Evolutionary conservation across 1,140 invertebrate genomes (phyloP).

Genomic region (Chrysoperla carnea): DNA sequence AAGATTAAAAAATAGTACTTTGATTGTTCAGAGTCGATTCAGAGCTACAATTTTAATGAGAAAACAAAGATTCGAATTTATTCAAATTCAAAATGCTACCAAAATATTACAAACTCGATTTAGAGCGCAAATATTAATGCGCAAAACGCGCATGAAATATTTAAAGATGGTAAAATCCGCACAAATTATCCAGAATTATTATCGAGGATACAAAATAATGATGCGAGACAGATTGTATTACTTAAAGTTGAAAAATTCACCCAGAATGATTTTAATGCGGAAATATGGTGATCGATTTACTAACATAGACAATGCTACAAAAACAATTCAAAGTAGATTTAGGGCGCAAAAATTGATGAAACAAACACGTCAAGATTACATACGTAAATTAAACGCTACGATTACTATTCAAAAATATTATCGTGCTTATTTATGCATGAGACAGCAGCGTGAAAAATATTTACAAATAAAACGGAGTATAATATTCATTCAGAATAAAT

Average conservation of each 20-base stretch:
- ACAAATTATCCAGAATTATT: slow-evolving; percentile 13
- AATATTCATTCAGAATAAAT: slow-evolving; percentile 25
- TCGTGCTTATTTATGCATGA: slow-evolving; percentile 7
- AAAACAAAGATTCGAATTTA: slow-evolving; percentile 14
- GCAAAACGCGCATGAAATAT: slow-evolving; percentile 3
- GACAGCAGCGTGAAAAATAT: slow-evolving; percentile 16
- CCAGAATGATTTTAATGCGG: not conserved
- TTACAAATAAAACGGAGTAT: slow-evolving; percentile 14
- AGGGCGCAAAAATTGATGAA: slow-evolving; percentile 10
- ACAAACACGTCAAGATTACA: slow-evolving; percentile 2
- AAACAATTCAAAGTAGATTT: slow-evolving; percentile 13
- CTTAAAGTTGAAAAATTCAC: no score
- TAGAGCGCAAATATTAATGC: slow-evolving; percentile 1
- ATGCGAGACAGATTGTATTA: not conserved
- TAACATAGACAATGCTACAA: slow-evolving; percentile 8
- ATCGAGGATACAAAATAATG: slow-evolving; percentile 6
- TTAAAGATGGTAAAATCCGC: slow-evolving; percentile 8
- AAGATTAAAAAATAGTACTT: slow-evolving; percentile 13
- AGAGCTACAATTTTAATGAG: slow-evolving; percentile 8
- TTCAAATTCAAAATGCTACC: slow-evolving; percentile 9
- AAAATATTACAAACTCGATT: not conserved
- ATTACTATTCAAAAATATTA: slow-evolving; percentile 21
- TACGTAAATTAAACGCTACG: slow-evolving; percentile 7
- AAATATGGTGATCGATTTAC: slow-evolving; percentile 3
- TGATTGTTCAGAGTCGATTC: slow-evolving; percentile 16